Evolutionary conservation across 2,888 invertebrate genomes (phyloP).

Genomic region (Clanis bilineata): DNA sequence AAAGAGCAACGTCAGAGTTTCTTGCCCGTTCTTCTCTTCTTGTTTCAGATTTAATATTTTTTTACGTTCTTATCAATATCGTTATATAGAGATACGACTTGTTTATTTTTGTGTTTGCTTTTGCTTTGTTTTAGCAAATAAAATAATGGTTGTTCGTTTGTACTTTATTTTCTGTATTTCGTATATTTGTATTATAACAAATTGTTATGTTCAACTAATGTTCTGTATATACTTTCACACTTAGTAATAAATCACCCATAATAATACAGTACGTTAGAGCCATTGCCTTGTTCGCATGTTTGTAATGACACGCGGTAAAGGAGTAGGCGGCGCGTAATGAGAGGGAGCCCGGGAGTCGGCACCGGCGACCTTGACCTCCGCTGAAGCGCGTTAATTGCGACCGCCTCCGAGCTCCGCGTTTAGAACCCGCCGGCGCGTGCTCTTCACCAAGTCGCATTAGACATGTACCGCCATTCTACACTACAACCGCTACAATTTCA

Average conservation of each 20-base stretch:
- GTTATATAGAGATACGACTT: too few relatives aligned
- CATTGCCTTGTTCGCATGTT: neutral
- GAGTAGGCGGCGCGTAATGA: neutral
- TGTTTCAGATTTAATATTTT: too few relatives aligned
- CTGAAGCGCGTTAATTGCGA: slow-evolving; percentile 1
- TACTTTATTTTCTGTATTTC: too few relatives aligned
- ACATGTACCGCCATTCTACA: neutral
- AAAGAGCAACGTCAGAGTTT: too few relatives aligned
- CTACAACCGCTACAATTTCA: neutral
- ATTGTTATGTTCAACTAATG: too few relatives aligned
- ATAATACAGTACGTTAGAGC: neutral
- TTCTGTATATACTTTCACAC: too few relatives aligned
- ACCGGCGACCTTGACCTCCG: slow-evolving; percentile 8
- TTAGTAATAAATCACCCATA: neutral
- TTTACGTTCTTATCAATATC: too few relatives aligned
- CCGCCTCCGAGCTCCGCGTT: neutral
- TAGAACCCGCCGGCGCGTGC: neutral
- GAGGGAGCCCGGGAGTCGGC: neutral
- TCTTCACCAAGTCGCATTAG: neutral
- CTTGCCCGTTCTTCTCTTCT: too few relatives aligned
- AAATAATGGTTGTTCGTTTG: too few relatives aligned
- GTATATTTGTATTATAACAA: too few relatives aligned
- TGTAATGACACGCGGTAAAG: neutral
- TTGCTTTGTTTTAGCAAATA: too few relatives aligned
- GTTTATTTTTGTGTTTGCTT: too few relatives aligned